Evolutionary conservation across 2,113 vertebrate genomes (phyloP).

Genomic region (Piaya cayana): DNA sequence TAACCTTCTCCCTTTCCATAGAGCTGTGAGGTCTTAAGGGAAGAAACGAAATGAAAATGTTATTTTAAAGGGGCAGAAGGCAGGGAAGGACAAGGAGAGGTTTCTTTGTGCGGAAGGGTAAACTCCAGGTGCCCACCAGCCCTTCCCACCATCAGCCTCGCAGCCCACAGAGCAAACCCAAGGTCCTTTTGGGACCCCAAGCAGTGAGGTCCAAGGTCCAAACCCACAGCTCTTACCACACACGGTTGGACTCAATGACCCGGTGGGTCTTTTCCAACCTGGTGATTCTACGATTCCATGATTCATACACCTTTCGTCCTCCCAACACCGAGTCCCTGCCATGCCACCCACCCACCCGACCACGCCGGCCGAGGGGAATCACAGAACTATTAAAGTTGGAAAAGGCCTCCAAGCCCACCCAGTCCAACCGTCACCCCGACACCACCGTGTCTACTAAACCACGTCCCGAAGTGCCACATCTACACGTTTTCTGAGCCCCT

Average conservation of each 20-base stretch:
- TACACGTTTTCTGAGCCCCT: too few species aligned
- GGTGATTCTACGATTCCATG: too few species aligned
- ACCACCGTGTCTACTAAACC: too few species aligned
- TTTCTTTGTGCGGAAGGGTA: not conserved
- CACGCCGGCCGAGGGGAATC: too few species aligned
- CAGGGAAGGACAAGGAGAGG: not conserved
- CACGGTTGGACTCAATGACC: too few species aligned
- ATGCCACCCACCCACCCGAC: not conserved
- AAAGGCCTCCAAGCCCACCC: too few species aligned
- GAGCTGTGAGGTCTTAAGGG: not conserved
- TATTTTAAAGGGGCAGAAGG: not conserved
- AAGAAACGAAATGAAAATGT: not conserved
- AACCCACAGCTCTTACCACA: not conserved
- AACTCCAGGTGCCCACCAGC: too few species aligned
- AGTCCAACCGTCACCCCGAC: too few species aligned
- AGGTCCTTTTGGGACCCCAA: not conserved
- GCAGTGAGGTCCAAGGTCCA: not conserved
- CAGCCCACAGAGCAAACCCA: not conserved
- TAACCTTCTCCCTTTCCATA: accelerated
- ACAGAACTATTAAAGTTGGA: too few species aligned
- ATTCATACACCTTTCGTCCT: not conserved
- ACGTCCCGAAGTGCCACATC: too few species aligned
- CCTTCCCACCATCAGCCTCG: not conserved
- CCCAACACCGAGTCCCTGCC: not conserved
- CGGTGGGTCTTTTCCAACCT: too few species aligned